These are phyloP conservation scores for Pocillopora grandis DNA, from an alignment of 92 coral and sea anemone species.

Conservation along the genomic window DNA sequence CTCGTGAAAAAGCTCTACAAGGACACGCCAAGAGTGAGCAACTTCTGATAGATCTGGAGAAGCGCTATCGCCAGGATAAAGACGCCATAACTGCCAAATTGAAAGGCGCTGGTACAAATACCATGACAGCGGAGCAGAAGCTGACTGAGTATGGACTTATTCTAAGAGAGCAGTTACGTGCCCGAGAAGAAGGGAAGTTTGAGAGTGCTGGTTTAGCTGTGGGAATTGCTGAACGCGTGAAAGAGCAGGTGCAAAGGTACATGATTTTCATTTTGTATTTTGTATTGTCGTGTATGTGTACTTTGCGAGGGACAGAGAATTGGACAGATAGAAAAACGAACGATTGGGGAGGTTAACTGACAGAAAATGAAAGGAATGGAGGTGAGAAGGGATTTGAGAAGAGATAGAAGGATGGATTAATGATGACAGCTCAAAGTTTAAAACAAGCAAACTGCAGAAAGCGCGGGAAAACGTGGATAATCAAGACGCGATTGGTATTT, in stretches of 20 bases:
- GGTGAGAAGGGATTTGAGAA: too few relatives aligned
- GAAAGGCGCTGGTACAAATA: conserved; percentile 78
- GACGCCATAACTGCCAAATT: conserved; percentile 61
- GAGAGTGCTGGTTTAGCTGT: conserved; percentile 72
- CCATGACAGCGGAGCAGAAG: conserved; percentile 83
- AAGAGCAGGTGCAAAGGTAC: conserved; percentile 65
- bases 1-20: conserved; percentile 59
- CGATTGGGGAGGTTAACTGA: too few relatives aligned
- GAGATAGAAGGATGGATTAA: too few relatives aligned
- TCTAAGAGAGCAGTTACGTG: conserved; percentile 78
- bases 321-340: too few relatives aligned
- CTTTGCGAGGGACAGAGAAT: too few relatives aligned
- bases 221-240: conserved; percentile 82
- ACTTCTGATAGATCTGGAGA: conserved; percentile 72
- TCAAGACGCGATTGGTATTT: too few relatives aligned
- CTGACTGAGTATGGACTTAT: conserved; percentile 79
- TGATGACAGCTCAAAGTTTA: too few relatives aligned
- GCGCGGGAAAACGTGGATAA: too few relatives aligned
- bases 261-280: not conserved
- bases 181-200: conserved; percentile 72
- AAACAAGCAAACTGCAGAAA: too few relatives aligned
- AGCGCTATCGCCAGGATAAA: conserved; percentile 82
- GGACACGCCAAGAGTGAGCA: conserved; percentile 74
- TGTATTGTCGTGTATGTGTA: too few relatives aligned
- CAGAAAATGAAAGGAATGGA: too few relatives aligned